Evolutionary conservation across 2,888 invertebrate genomes (phyloP).

Genomic region (Drosophila pegasa): DNA sequence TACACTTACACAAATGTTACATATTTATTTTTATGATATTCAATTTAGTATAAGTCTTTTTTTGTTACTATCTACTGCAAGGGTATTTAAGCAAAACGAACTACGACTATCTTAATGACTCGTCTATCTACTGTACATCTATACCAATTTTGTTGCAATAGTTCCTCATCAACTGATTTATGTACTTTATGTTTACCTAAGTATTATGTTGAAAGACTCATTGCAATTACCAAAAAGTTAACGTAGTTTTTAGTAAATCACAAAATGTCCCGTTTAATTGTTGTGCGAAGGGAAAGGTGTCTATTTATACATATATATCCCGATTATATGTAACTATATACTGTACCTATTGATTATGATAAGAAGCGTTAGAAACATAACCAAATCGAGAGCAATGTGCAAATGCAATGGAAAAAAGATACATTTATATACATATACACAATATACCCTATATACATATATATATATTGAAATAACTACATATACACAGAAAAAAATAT

Average conservation of each 20-base stretch:
- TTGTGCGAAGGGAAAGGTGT: conserved; percentile 18
- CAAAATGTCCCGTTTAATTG: conserved; percentile 20
- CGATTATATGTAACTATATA: conserved; percentile 8
- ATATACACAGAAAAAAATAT: conserved; percentile 11
- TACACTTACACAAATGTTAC: too few relatives aligned
- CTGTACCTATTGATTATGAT: conserved; percentile 20
- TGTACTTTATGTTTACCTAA: conserved; percentile 19
- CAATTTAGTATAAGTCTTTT: not conserved
- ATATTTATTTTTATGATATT: not conserved
- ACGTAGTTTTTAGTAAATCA: conserved; percentile 60
- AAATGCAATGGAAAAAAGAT: conserved; percentile 50
- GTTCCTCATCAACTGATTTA: conserved; percentile 53
- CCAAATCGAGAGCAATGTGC: conserved; percentile 68
- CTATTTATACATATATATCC: conserved; percentile 20
- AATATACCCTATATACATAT: conserved; percentile 46
- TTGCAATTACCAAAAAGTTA: conserved; percentile 69
- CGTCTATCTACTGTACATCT: conserved; percentile 20
- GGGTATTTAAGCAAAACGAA: conserved; percentile 7
- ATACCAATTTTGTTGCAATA: conserved; percentile 34
- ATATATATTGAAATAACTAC: conserved; percentile 15
- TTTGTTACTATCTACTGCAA: conserved; percentile 15
- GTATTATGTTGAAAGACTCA: conserved; percentile 63
- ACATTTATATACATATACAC: conserved; percentile 47
- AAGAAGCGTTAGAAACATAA: conserved; percentile 26
- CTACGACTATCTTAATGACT: conserved; percentile 24